Conservation (phyloP, 2,113 vertebrate species). For the Canis aureus region DNA sequence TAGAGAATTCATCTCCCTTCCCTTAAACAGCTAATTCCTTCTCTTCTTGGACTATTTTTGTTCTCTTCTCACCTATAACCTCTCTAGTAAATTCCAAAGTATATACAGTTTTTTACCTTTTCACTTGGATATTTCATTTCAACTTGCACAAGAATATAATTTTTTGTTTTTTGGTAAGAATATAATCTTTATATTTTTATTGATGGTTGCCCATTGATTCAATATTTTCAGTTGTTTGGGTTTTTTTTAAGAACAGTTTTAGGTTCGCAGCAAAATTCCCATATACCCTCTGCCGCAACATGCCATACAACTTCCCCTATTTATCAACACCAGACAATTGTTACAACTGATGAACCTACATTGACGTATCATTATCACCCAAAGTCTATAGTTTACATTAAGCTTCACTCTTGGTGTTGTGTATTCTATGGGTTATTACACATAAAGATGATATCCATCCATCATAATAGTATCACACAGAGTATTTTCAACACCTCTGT, state of each 20-base stretch:
- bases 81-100: not conserved
- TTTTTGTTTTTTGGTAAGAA: not conserved
- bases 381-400: not conserved
- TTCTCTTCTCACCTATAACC: not conserved
- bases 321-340: not conserved
- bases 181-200: not conserved
- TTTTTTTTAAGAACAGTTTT: not conserved
- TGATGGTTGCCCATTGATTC: not conserved
- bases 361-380: not conserved
- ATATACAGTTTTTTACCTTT: not conserved
- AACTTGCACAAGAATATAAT: not conserved
- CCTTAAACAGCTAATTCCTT: not conserved
- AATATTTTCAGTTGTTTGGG: not conserved
- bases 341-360: not conserved
- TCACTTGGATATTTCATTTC: constrained; percentile 10
- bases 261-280: not conserved
- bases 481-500: not conserved
- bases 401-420: not conserved
- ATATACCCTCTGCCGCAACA: not conserved
- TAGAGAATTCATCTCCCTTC: not conserved
- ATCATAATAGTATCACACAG: not conserved
- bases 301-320: not conserved
- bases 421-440: not conserved
- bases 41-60: constrained; percentile 16
- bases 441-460: not conserved